Base-by-base conservation (phyloP, 2,888 invertebrate species). In the Trichopoda pennipes region DNA sequence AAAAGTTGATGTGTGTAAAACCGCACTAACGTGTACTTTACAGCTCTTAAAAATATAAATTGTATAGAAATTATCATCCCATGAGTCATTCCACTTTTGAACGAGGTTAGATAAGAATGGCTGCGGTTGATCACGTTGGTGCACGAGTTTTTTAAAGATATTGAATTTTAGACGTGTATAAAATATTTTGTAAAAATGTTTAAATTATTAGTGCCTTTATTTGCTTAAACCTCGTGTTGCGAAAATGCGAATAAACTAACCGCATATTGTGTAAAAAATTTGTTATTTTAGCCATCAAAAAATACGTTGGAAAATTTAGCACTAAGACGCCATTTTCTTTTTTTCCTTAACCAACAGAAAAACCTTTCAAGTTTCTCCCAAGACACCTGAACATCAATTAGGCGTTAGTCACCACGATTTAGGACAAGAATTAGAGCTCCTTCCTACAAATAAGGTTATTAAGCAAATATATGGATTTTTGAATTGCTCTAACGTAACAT, bases 71-170 rank as follows among this genome's bases (percentile, higher is more conserved):
- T 60, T 79, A 75, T 81, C 49, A 16, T 51, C 55, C 38, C 81
- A 85, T 87, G 85, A 85, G 87, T 87, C 87, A 87, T 87, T 87
- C 87, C 86, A 87, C 86, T 85, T 90, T 89, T 89, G 89, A 90
- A 89, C 89, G 88, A 90, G 89, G 89, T 90, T 90, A 90, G 90
- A 90, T 90, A 90, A 90, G 90, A 88, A 88, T 88, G 83, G 79
- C 42, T 84, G 86, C 85, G 85, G 86, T 85, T 85, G 70, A 85
- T 53, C 32, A 72, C 78, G 58, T 64, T 44, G 66, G 61, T 85
- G 86, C 88, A 87, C 87, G 86, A 86, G 88, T 86, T 85, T 86
- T 81, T 61, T 74, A 8, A 28, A 8, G 19, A 4, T 16, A 19
- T 12, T 12, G 17, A 23, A 10, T 49, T 6, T 38, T 38, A 38